Conservation (phyloP, 2,888 invertebrate species). For the Orchestes rusci region DNA sequence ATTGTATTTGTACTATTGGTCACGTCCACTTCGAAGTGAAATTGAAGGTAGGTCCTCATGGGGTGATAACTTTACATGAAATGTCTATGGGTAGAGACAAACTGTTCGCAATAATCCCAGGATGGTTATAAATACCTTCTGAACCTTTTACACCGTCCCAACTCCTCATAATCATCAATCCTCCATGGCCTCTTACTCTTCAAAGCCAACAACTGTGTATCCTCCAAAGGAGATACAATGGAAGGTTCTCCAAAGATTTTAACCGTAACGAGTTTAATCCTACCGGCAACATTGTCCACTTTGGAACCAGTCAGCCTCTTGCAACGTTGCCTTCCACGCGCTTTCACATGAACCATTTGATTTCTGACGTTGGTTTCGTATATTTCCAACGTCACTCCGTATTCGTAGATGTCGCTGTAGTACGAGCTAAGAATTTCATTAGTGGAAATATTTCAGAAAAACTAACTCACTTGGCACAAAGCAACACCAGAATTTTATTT, state of each 20-base stretch:
- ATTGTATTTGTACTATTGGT: too few species aligned
- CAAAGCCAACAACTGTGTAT: constrained; percentile 45
- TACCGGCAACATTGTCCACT: constrained; percentile 36
- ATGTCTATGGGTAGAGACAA: too few species aligned
- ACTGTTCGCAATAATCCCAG: too few species aligned
- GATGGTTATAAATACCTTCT: too few species aligned
- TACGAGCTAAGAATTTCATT: constrained; percentile 14
- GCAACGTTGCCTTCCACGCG: constrained; percentile 72
- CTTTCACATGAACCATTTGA: constrained; percentile 52
- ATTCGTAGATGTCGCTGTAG: constrained; percentile 33
- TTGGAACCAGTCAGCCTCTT: constrained; percentile 46
- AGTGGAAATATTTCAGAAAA: background rate
- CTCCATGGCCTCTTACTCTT: constrained; percentile 42
- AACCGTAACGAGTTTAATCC: constrained; percentile 53
- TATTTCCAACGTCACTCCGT: constrained; percentile 61
- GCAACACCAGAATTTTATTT: constrained; percentile 56
- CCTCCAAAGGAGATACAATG: constrained; percentile 50
- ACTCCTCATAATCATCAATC: constrained; percentile 31
- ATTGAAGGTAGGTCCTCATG: too few species aligned
- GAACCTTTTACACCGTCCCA: constrained; percentile 36
- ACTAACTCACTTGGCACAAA: constrained; percentile 46
- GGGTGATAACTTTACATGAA: too few species aligned
- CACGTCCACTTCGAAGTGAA: too few species aligned
- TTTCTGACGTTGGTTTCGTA: constrained; percentile 57
- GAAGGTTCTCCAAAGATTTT: constrained; percentile 61